Conservation (phyloP, 2,113 vertebrate species). For the Rhombomys opimus region DNA sequence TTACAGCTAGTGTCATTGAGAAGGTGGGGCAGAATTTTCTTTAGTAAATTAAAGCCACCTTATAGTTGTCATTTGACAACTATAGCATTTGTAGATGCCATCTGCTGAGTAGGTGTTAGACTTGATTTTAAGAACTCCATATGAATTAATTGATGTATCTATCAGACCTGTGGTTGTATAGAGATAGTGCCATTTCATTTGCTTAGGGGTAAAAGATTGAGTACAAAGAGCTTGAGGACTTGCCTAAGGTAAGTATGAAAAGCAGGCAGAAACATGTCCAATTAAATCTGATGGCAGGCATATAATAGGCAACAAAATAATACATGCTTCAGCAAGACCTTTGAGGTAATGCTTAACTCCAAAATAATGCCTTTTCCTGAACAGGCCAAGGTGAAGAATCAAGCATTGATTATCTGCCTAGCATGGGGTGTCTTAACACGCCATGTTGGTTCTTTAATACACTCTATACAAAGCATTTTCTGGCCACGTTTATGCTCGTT, state of each 20-base stretch:
- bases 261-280: background rate
- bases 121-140: background rate
- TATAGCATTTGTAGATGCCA: background rate
- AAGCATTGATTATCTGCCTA: background rate
- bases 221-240: slow-evolving; percentile 21
- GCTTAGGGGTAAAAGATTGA: slow-evolving; percentile 1
- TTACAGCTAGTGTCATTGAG: background rate
- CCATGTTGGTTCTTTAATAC: background rate
- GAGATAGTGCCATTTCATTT: background rate
- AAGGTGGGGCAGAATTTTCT: background rate
- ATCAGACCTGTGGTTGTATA: slow-evolving; percentile 12
- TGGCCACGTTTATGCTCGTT: background rate
- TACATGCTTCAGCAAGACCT: background rate
- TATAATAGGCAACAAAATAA: background rate
- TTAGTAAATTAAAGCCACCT: background rate
- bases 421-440: background rate
- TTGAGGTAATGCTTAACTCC: slow-evolving; percentile 17
- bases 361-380: background rate
- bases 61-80: background rate
- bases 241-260: background rate
- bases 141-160: background rate
- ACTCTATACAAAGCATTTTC: background rate
- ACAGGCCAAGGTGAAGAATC: slow-evolving; percentile 26
- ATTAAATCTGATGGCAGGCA: slow-evolving; percentile 16
- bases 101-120: background rate